Evolutionary conservation across 2,797 vertebrate species (phyloP).

Genomic region (Enteromius radiatus): DNA sequence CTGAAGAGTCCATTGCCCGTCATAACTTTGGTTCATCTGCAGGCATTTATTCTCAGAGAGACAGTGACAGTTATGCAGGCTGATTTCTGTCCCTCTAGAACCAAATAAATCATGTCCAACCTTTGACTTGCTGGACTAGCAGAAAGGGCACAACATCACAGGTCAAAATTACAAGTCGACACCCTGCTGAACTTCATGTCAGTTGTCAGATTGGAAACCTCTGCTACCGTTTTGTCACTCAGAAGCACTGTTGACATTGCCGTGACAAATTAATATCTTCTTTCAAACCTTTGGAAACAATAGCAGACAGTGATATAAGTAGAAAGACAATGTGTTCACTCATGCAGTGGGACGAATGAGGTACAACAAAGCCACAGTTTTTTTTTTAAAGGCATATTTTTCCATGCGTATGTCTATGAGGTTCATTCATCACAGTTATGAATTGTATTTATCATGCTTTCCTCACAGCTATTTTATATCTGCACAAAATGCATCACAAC

Average conservation of each 20-base stretch:
- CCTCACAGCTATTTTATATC: slow-evolving; percentile 19
- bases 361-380: background rate
- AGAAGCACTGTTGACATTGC: slow-evolving; percentile 28
- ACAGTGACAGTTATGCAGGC: slow-evolving; percentile 58
- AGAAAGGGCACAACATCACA: slow-evolving; percentile 58
- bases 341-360: slow-evolving; percentile 1
- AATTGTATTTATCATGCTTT: background rate
- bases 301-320: slow-evolving; percentile 4
- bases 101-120: slow-evolving; percentile 59
- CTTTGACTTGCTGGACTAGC: slow-evolving; percentile 55
- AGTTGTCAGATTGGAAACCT: slow-evolving; percentile 57
- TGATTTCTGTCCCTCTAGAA: slow-evolving; percentile 45
- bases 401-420: background rate
- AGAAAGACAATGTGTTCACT: slow-evolving; percentile 10
- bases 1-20: slow-evolving; percentile 41
- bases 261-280: slow-evolving; percentile 41
- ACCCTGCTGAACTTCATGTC: slow-evolving; percentile 50
- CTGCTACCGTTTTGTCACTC: slow-evolving; percentile 14
- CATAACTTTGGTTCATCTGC: slow-evolving; percentile 47
- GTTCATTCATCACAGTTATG: slow-evolving; percentile 24
- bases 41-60: slow-evolving; percentile 47
- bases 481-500: background rate
- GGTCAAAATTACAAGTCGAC: slow-evolving; percentile 55
- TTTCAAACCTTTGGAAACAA: slow-evolving; percentile 11
- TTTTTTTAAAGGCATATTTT: background rate